These are phyloP conservation scores for Gopherus evgoodei DNA, from an alignment of 2,113 vertebrate species.

Conservation along the genomic window DNA sequence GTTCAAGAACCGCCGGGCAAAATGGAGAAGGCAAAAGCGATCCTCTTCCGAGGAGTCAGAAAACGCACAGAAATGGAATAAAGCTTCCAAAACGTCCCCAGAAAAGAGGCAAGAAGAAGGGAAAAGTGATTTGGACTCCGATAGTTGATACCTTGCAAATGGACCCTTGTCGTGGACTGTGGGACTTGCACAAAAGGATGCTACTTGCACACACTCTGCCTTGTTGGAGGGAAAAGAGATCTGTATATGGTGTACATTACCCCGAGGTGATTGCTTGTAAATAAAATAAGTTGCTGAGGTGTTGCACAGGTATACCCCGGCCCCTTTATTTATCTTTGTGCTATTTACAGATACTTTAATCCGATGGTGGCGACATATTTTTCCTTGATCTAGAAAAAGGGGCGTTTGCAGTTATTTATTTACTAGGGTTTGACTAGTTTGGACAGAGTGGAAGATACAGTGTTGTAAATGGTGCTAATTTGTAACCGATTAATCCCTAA, in stretches of 20 bases:
- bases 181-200: constrained; percentile 74
- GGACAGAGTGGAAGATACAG: not conserved
- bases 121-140: constrained; percentile 95
- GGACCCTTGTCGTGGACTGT: constrained; percentile 48
- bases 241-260: constrained; percentile 87
- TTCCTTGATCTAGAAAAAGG: not conserved
- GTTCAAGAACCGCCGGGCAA: constrained; percentile 99
- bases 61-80: constrained; percentile 94
- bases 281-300: constrained; percentile 83
- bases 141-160: constrained; percentile 88
- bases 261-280: constrained; percentile 74
- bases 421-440: rapidly evolving
- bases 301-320: constrained; percentile 87
- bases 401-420: rapidly evolving
- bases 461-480: not conserved
- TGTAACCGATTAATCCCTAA: not conserved
- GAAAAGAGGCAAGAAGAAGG: constrained; percentile 89
- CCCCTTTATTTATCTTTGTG: constrained; percentile 24
- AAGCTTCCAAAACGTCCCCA: constrained; percentile 84
- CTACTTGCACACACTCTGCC: constrained; percentile 85
- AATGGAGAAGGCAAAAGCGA: constrained; percentile 97
- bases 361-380: constrained; percentile 51
- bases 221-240: constrained; percentile 74
- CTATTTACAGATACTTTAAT: constrained; percentile 76
- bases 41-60: constrained; percentile 98